A percentile compares a stretch with the other conserved stretches of the same genome.
phyloP scores from a whole-genome alignment of 2,888 invertebrate genomes.

The Sarcophaga rosellei region DNA sequence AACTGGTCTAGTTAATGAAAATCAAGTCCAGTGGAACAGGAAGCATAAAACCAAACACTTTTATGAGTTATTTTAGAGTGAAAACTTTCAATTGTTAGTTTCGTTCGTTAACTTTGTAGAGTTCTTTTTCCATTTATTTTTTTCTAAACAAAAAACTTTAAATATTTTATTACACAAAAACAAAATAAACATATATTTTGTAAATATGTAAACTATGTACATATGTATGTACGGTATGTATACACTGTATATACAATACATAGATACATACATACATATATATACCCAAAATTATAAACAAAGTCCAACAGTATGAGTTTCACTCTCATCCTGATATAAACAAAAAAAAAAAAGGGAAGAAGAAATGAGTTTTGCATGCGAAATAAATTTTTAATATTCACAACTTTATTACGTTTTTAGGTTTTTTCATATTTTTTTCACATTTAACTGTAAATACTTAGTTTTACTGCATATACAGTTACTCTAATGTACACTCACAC shows the following conservation, averaged over 20 bases:
- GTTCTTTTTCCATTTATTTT: background rate
- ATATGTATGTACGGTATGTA: too few species aligned
- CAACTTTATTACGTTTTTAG: background rate
- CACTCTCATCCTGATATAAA: background rate
- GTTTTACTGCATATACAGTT: too few species aligned
- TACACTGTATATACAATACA: too few species aligned
- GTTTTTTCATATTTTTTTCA: background rate
- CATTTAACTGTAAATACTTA: too few species aligned
- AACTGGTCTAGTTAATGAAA: background rate
- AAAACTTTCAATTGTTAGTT: background rate
- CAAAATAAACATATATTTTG: background rate
- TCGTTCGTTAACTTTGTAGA: background rate
- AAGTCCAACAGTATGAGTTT: background rate
- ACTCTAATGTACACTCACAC: too few species aligned
- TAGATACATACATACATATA: too few species aligned
- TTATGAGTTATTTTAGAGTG: background rate
- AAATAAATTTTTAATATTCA: background rate
- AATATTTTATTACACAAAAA: background rate
- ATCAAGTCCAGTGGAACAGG: background rate
- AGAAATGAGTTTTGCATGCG: background rate
- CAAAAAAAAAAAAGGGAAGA: background rate
- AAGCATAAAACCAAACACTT: background rate
- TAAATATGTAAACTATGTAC: background rate
- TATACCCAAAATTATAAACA: background rate
- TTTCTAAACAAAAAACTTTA: background rate